Conservation (phyloP, 2,113 vertebrate genomes). For the Varanus salvator region DNA sequence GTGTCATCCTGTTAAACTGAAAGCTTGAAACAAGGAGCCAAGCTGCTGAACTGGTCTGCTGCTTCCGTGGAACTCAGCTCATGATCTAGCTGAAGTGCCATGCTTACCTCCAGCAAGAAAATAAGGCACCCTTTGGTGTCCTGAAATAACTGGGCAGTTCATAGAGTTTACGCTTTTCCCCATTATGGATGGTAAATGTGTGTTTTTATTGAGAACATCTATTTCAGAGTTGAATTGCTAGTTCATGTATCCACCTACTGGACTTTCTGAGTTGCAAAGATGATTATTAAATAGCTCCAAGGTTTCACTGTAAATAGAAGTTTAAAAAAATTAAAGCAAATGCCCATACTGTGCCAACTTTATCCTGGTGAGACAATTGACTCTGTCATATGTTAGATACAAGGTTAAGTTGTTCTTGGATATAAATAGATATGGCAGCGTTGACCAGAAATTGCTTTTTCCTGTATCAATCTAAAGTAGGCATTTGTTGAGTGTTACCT, state of each 20-base stretch:
- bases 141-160: neutral
- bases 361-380: conserved; percentile 6
- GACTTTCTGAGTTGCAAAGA: neutral
- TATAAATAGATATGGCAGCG: conserved; percentile 38
- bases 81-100: too few relatives aligned
- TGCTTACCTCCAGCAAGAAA: too few relatives aligned
- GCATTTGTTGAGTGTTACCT: neutral
- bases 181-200: neutral
- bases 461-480: conserved; percentile 24
- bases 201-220: neutral
- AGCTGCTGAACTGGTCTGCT: too few relatives aligned
- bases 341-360: neutral
- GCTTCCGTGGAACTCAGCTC: too few relatives aligned
- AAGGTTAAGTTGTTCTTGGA: conserved; percentile 29
- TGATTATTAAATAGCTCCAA: conserved; percentile 16
- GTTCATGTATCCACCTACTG: neutral
- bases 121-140: neutral
- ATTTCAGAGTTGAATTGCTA: neutral
- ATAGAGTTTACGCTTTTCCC: neutral
- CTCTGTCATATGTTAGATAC: accelerated
- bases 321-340: conserved; percentile 42
- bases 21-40: neutral
- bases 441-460: conserved; percentile 34
- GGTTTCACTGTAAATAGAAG: conserved; percentile 13
- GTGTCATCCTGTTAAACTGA: neutral